These are phyloP conservation scores for Aurelia aurita DNA, from an alignment of 30 jellyfish, hydroid and myxozoan species.

Conservation along the genomic window DNA sequence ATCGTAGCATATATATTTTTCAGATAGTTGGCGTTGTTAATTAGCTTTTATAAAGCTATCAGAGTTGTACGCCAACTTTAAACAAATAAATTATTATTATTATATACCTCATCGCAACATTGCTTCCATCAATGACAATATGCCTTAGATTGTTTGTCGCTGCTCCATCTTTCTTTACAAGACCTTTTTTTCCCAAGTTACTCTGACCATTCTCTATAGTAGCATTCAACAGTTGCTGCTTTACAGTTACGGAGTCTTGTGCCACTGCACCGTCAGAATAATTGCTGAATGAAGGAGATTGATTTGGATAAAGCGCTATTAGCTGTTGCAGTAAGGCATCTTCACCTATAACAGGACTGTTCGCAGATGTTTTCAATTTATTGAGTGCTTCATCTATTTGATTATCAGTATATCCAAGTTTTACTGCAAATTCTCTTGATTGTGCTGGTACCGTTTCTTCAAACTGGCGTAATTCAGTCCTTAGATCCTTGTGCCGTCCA, in stretches of 20 bases:
- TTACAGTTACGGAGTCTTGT: slow-evolving; percentile 16
- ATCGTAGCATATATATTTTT: no score
- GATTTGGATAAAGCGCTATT: slow-evolving; percentile 34
- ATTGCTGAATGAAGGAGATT: slow-evolving; percentile 23
- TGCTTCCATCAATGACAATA: slow-evolving; percentile 95
- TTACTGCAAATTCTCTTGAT: slow-evolving; percentile 68
- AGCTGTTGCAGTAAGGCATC: slow-evolving; percentile 76
- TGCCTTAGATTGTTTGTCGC: slow-evolving; percentile 43
- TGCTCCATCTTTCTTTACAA: slow-evolving; percentile 23
- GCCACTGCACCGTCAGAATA: slow-evolving; percentile 28
- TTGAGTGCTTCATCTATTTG: slow-evolving; percentile 52
- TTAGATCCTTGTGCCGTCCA: no score
- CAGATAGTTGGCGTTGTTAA: no score
- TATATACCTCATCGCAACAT: slow-evolving; percentile 98
- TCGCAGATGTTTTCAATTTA: slow-evolving; percentile 32
- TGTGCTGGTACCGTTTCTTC: background rate
- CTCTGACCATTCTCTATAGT: background rate
- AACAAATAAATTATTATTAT: no score
- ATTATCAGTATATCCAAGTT: slow-evolving; percentile 78
- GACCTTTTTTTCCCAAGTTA: slow-evolving; percentile 3
- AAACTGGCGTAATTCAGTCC: no score
- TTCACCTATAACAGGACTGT: slow-evolving; percentile 34
- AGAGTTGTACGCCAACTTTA: no score
- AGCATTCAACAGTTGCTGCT: background rate
- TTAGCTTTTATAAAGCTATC: no score